Percentiles rank a stretch among this genome's conserved stretches.
Evolutionary conservation across 2,888 invertebrate species (phyloP).

Genomic region (Nomada ferruginata): DNA sequence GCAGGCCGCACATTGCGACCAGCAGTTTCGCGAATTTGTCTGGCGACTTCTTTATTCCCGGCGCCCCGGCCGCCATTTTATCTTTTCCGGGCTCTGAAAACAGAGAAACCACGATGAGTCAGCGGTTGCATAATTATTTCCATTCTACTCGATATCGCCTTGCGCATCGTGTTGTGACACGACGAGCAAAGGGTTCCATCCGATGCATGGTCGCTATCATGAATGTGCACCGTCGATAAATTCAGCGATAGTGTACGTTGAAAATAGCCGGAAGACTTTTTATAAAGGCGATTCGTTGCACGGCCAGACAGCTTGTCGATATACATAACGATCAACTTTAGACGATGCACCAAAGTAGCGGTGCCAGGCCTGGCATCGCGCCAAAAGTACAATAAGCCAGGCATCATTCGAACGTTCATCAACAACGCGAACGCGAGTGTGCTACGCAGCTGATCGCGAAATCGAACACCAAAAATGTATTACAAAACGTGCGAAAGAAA

Average conservation of each 20-base stretch:
- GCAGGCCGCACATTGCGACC: constrained; percentile 95
- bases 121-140: background rate
- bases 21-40: constrained; percentile 89
- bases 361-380: constrained; percentile 8
- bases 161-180: too few relatives aligned
- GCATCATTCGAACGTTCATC: constrained; percentile 30
- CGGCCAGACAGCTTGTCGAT: background rate
- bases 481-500: background rate
- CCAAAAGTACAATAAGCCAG: constrained; percentile 2
- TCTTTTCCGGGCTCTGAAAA: constrained; percentile 85
- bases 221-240: background rate
- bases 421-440: background rate
- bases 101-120: constrained; percentile 54
- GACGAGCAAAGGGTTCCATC: background rate
- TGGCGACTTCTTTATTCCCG: constrained; percentile 83
- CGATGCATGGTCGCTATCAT: too few relatives aligned
- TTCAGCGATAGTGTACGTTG: background rate
- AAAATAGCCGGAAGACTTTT: background rate
- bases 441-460: background rate
- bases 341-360: background rate
- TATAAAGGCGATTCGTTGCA: constrained; percentile 1
- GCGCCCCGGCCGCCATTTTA: constrained; percentile 83
- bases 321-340: constrained; percentile 16
- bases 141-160: background rate
- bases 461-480: background rate